Percentiles rank a stretch among this genome's conserved stretches.
Evolutionary conservation across 2,888 invertebrate genomes (phyloP).

Genomic region (Tiphia femorata): DNA sequence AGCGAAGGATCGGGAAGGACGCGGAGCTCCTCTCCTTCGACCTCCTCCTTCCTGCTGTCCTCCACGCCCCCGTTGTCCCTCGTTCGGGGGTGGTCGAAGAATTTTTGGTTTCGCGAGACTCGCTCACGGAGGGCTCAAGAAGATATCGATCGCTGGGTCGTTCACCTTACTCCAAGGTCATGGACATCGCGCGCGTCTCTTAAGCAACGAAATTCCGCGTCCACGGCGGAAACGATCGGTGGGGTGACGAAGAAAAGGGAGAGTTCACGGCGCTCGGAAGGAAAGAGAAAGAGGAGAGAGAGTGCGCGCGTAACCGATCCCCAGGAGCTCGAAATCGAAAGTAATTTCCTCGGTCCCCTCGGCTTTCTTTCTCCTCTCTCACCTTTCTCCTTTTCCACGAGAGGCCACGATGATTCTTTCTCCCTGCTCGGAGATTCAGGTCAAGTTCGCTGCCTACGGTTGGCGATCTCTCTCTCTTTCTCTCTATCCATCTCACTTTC

Average conservation of each 20-base stretch:
- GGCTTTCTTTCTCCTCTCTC: constrained; percentile 46
- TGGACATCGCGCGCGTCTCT: no score
- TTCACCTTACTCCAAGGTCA: constrained; percentile 17
- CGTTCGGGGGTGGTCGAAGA: no score
- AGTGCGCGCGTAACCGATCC: constrained; percentile 52
- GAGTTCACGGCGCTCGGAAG: constrained; percentile 24
- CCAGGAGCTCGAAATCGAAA: constrained; percentile 57
- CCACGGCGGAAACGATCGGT: no score
- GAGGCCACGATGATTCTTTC: constrained; percentile 54
- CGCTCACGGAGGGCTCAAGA: constrained; percentile 1
- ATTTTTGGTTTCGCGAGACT: no score
- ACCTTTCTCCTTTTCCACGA: constrained; percentile 49
- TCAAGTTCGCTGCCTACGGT: constrained; percentile 51
- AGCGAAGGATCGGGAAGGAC: no score
- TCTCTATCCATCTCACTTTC: constrained; percentile 40
- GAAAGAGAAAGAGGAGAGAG: constrained; percentile 44
- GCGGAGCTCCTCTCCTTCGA: no score
- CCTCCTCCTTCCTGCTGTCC: no score
- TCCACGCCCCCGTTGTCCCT: no score
- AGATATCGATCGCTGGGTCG: constrained; percentile 18
- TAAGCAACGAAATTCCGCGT: no score
- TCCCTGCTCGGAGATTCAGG: constrained; percentile 48
- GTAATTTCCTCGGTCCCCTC: constrained; percentile 55
- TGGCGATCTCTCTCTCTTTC: constrained; percentile 25
- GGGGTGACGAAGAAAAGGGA: not conserved